These are phyloP conservation scores for Psammodynastes pulverulentus DNA, from an alignment of 2,113 vertebrate species.

Conservation along the genomic window DNA sequence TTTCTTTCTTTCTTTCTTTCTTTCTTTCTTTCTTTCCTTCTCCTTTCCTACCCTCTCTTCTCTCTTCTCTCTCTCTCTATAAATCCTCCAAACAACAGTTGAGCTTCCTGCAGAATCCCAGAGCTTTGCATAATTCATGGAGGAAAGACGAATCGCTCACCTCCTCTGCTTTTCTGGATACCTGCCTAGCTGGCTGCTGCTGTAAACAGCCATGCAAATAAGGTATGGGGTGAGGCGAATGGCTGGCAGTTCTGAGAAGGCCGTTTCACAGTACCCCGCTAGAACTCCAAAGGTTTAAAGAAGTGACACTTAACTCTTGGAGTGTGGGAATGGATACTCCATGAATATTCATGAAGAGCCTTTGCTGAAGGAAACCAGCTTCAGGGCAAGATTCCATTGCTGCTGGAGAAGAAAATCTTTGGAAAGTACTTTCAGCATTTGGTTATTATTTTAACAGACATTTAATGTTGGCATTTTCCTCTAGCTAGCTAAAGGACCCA, in stretches of 20 bases:
- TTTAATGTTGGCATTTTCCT: neutral
- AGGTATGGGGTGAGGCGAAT: conserved; percentile 20
- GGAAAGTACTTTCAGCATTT: conserved; percentile 30
- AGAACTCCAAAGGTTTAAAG: conserved; percentile 39
- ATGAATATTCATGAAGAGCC: conserved; percentile 50
- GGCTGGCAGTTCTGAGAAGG: neutral
- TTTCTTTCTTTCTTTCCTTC: no score
- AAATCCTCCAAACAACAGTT: conserved; percentile 62
- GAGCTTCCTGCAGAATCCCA: conserved; percentile 73
- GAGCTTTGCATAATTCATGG: conserved; percentile 74
- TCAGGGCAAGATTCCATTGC: conserved; percentile 34
- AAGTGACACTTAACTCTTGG: conserved; percentile 22
- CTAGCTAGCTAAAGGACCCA: neutral
- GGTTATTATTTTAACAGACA: conserved; percentile 35
- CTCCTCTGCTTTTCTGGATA: conserved; percentile 55
- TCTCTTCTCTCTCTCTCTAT: neutral
- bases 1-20: no score
- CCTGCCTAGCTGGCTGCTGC: conserved; percentile 59
- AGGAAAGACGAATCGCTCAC: conserved; percentile 64
- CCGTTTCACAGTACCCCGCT: conserved; percentile 24
- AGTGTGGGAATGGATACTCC: conserved; percentile 12
- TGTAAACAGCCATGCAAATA: conserved; percentile 41
- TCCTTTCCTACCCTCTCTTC: neutral
- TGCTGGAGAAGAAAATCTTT: conserved; percentile 15
- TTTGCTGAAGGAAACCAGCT: conserved; percentile 44